These are phyloP conservation scores for Aphodius granarius DNA, from an alignment of 2,888 invertebrate genomes.

Conservation along the genomic window DNA sequence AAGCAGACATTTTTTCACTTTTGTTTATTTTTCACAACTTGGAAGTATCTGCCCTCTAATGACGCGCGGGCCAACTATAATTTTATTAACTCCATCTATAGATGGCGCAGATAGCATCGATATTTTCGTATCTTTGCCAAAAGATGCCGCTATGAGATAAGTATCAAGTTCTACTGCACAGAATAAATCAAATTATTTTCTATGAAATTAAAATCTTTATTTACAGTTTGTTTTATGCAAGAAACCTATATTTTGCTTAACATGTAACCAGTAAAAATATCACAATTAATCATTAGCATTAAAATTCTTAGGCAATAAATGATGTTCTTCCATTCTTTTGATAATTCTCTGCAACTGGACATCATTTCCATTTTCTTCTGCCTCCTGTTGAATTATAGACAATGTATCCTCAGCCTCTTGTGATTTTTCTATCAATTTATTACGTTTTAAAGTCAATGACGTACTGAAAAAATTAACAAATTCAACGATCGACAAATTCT, in stretches of 20 bases:
- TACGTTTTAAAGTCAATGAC: constrained; percentile 57
- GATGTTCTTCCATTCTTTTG: constrained; percentile 26
- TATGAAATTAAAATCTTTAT: neutral
- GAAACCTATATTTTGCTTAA: neutral
- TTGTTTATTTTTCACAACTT: too few species aligned
- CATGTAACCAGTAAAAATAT: neutral
- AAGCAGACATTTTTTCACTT: too few species aligned
- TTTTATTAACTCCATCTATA: too few species aligned
- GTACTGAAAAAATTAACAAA: constrained; percentile 53
- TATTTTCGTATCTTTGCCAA: too few species aligned
- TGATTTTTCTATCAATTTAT: constrained; percentile 56
- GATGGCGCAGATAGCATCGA: too few species aligned
- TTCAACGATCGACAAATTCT: constrained; percentile 1
- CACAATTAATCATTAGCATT: neutral
- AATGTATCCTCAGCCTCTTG: constrained; percentile 56
- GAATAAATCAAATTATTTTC: too few species aligned
- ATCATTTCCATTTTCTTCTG: constrained; percentile 60
- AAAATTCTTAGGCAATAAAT: neutral
- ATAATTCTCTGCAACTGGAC: constrained; percentile 52
- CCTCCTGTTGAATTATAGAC: constrained; percentile 58
- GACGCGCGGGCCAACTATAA: too few species aligned
- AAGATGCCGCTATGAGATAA: too few species aligned
- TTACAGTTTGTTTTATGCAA: neutral
- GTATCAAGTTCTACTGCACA: too few species aligned
- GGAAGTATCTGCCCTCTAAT: too few species aligned